Percentiles rank a stretch among this genome's conserved stretches.
Evolutionary conservation across 1,140 invertebrate genomes (phyloP).

Genomic region (Heterodera schachtii): DNA sequence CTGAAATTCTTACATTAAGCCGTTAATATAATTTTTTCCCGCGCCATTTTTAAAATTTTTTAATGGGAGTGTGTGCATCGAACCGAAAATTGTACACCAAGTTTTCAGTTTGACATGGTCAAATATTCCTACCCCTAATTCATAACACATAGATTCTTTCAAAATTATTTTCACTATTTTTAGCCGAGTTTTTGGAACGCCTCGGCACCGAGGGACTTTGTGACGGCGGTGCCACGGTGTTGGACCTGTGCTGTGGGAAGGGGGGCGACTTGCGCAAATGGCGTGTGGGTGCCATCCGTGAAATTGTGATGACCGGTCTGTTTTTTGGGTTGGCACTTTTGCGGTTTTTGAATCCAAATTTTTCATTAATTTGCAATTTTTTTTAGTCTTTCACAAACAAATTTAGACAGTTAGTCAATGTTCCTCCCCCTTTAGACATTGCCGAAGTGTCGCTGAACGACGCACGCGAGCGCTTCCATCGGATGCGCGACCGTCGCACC

Average conservation of each 20-base stretch:
- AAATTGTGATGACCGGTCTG: conserved; percentile 81
- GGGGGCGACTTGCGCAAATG: conserved; percentile 95
- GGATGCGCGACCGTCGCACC: conserved; percentile 65
- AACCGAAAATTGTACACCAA: too few relatives aligned
- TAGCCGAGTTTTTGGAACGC: conserved; percentile 67
- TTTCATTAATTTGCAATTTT: conserved; percentile 31
- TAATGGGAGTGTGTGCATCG: too few relatives aligned
- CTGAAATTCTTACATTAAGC: too few relatives aligned
- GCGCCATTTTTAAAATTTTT: too few relatives aligned
- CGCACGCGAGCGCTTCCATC: conserved; percentile 70
- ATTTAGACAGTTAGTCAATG: too few relatives aligned
- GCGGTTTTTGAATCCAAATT: not conserved
- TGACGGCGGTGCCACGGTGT: conserved; percentile 65
- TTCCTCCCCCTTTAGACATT: conserved; percentile 74
- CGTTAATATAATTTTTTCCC: too few relatives aligned
- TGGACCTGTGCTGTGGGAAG: conserved; percentile 81
- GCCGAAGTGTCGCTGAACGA: conserved; percentile 87
- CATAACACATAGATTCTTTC: conserved; percentile 36
- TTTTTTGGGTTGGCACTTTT: conserved; percentile 55
- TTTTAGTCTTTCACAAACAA: too few relatives aligned
- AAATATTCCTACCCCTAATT: not conserved
- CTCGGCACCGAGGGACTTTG: conserved; percentile 72
- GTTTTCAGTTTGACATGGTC: too few relatives aligned
- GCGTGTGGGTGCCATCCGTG: conserved; percentile 79
- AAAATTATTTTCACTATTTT: conserved; percentile 38